These are phyloP conservation scores for Eclectus roratus DNA, from an alignment of 2,113 vertebrate genomes.

Conservation along the genomic window DNA sequence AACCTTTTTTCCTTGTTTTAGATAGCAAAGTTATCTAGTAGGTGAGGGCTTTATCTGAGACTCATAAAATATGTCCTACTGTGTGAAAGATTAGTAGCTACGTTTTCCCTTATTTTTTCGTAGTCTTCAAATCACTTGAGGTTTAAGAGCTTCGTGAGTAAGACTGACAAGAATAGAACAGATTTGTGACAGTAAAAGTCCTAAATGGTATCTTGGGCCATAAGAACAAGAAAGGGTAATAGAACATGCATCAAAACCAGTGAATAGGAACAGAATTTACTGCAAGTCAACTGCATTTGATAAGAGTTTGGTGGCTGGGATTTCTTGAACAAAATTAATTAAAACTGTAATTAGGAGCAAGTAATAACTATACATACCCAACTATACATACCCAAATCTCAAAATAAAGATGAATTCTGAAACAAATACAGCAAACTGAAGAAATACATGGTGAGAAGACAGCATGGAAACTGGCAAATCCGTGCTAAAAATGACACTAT, in stretches of 20 bases:
- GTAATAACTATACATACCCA: not conserved
- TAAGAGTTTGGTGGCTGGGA: not conserved
- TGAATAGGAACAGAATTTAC: not conserved
- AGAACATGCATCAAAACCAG: not conserved
- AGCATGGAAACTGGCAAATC: not conserved
- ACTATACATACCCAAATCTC: not conserved
- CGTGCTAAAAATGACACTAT: not conserved
- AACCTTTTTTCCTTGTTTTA: not conserved
- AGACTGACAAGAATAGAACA: not conserved
- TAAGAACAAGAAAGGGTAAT: not conserved
- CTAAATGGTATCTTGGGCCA: not conserved
- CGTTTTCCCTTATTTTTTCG: not conserved
- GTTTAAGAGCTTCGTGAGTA: not conserved
- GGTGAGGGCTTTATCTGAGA: not conserved
- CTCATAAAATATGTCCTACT: not conserved
- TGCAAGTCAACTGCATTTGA: not conserved
- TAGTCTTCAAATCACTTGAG: not conserved
- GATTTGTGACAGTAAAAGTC: not conserved
- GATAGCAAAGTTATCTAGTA: not conserved
- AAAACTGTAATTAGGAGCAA: not conserved
- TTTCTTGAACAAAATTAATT: not conserved
- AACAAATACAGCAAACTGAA: not conserved
- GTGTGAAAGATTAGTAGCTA: not conserved
- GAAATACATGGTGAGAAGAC: not conserved
- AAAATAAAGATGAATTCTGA: not conserved